Base-by-base conservation (phyloP, 2,113 vertebrate genomes). In the Puma concolor region DNA sequence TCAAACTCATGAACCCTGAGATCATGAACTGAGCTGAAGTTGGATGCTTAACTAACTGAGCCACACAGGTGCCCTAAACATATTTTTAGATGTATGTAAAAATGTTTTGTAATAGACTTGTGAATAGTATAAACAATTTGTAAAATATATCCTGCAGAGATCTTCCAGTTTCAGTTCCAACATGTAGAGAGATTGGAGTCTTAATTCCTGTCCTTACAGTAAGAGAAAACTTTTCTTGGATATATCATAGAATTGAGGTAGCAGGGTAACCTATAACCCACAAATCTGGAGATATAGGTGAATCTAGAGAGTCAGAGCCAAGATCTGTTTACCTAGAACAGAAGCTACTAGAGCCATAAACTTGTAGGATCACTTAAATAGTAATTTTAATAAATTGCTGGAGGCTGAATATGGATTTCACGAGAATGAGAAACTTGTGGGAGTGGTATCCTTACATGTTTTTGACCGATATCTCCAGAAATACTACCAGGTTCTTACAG, bases 51-150 rank as follows among this genome's bases (percentile, higher is more conserved):
- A 50, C 50, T 50, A 3, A 14, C 50, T 50, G 13, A 50, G 50
- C 50, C 50, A 14, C 50, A 50, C 13, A 14, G 50, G 13, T 50
- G 50, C 11, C 50, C 50, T 50, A 23, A 94, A 88, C 64, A 0
- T 72, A 0, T 0, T 23, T 82, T 60, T 41, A 54, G 25, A 36
- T 82, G 21, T 63, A 80, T 41, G 41, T 63, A 60, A 91, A 81
- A 17, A 82, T 85, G 4, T 74, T 93, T 79, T 87, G 0, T 33
- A 67, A 41, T 52, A 41, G 64, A 69, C 96, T 98, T 97, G 13
- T 6, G 63, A 98, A 98, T 27, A 50, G 50, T 41, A 41, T 10
- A 88, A 29, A 16, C 86, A 60, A 77, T 90, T 77, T 50, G 1
- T 29, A 83, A 74, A 82, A 23, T 95, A 2, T 72, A 5, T 57